Evolutionary conservation across 2,797 vertebrate genomes (phyloP).

Genomic region (Coranthus polyacanthus): DNA sequence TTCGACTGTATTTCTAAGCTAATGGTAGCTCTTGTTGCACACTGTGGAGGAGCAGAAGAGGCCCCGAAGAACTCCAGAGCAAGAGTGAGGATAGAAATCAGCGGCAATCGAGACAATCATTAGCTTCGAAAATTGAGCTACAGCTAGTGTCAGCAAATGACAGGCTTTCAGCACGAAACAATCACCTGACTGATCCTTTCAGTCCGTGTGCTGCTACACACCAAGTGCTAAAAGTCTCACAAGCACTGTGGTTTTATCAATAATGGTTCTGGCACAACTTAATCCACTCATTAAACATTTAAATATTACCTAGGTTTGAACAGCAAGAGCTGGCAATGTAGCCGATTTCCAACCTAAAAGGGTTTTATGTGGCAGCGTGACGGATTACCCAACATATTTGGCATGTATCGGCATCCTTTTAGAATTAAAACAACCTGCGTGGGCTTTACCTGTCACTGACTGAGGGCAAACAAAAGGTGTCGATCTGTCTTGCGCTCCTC

Average conservation of each 20-base stretch:
- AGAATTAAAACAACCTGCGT: conserved; percentile 14
- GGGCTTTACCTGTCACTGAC: conserved; percentile 53
- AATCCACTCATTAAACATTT: background rate
- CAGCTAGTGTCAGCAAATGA: too few relatives aligned
- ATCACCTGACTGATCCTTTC: background rate
- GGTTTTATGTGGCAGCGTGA: conserved; percentile 16
- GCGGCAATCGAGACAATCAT: too few relatives aligned
- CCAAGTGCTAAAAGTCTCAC: background rate
- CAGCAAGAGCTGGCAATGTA: conserved; percentile 16
- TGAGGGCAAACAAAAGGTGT: conserved; percentile 49
- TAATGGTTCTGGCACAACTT: conserved; percentile 1
- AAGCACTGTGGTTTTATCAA: background rate
- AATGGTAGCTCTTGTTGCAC: too few relatives aligned
- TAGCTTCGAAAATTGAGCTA: too few relatives aligned
- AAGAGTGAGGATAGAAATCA: too few relatives aligned
- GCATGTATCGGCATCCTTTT: conserved; percentile 9
- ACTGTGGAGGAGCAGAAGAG: too few relatives aligned
- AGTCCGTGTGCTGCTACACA: too few relatives aligned
- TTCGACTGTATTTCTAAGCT: too few relatives aligned
- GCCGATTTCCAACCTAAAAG: conserved; percentile 12
- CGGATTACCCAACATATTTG: conserved; percentile 47
- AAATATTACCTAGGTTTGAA: conserved; percentile 13
- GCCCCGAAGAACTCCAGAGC: too few relatives aligned
- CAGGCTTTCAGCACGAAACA: too few relatives aligned
- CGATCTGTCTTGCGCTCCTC: conserved; percentile 39